These are phyloP conservation scores for Carassius carassius DNA, from an alignment of 2,113 vertebrate species.

Conservation along the genomic window DNA sequence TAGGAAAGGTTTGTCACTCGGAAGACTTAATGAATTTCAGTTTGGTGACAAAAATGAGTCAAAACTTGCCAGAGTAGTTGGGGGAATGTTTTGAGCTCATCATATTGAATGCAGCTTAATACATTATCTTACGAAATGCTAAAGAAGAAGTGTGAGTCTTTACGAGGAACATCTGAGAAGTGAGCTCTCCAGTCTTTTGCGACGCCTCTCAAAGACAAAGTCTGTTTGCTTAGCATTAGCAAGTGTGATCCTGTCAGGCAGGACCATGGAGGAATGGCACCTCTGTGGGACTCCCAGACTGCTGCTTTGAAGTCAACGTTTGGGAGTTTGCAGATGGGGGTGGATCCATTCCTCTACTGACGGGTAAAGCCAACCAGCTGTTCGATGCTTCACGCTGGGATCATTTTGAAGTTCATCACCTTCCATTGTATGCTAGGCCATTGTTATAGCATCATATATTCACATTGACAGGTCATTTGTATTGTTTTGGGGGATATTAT, in stretches of 20 bases:
- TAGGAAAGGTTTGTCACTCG: not conserved
- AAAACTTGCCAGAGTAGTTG: not conserved
- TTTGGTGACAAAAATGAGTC: not conserved
- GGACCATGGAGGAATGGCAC: conserved; percentile 62
- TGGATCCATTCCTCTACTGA: conserved; percentile 14
- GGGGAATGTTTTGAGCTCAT: not conserved
- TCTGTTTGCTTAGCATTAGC: conserved; percentile 68
- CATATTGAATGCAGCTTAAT: not conserved
- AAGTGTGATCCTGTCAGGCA: conserved; percentile 68
- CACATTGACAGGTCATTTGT: not conserved
- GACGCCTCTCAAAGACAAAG: conserved; percentile 25
- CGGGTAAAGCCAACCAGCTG: conserved; percentile 67
- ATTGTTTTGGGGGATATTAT: not conserved
- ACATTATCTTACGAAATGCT: not conserved
- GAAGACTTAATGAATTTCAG: not conserved
- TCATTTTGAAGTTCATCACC: conserved; percentile 44
- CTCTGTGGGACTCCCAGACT: conserved; percentile 59
- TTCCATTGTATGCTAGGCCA: not conserved
- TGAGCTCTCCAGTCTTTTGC: not conserved
- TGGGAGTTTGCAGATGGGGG: conserved; percentile 42
- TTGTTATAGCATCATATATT: not conserved
- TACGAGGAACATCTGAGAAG: not conserved
- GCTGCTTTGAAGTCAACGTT: conserved; percentile 70
- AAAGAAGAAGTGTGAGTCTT: not conserved
- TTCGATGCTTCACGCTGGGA: conserved; percentile 63